Conservation (phyloP, 2,113 vertebrate species). For the Paratilapia polleni region DNA sequence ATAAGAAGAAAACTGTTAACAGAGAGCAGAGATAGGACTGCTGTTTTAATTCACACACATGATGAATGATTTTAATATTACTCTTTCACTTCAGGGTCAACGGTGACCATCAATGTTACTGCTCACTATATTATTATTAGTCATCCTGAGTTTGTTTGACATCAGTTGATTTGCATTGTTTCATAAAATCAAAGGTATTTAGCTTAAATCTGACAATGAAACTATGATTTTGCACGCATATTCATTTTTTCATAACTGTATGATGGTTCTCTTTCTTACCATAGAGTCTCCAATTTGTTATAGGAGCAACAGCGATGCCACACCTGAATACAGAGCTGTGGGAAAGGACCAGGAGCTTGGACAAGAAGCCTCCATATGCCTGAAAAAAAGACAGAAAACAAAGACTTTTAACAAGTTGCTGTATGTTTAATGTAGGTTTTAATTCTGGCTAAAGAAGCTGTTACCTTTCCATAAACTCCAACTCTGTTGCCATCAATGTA, state of each 20-base stretch:
- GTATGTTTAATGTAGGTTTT: not conserved
- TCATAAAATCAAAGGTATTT: not conserved
- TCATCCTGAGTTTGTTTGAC: not conserved
- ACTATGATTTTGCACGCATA: too few relatives aligned
- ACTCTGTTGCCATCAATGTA: slow-evolving; percentile 72
- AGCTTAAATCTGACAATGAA: not conserved
- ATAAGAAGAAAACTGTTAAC: not conserved
- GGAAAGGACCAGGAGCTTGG: slow-evolving; percentile 74
- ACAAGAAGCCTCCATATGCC: slow-evolving; percentile 81
- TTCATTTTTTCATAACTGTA: too few relatives aligned
- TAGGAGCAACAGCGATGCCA: slow-evolving; percentile 74
- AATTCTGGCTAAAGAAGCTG: not conserved
- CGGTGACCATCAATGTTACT: not conserved
- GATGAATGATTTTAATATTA: not conserved
- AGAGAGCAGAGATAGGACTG: not conserved
- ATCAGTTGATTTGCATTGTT: not conserved
- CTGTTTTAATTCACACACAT: not conserved
- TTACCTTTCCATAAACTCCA: slow-evolving; percentile 80
- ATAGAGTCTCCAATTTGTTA: slow-evolving; percentile 79
- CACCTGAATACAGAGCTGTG: slow-evolving; percentile 69
- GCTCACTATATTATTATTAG: not conserved
- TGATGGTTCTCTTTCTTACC: too few relatives aligned
- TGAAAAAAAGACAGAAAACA: slow-evolving; percentile 24
- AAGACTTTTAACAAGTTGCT: not conserved
- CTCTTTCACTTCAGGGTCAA: not conserved